Percentiles rank a stretch among this genome's conserved stretches.
phyloP scores from a whole-genome alignment of 2,113 vertebrate species.

The Sphaerodactylus townsendi region DNA sequence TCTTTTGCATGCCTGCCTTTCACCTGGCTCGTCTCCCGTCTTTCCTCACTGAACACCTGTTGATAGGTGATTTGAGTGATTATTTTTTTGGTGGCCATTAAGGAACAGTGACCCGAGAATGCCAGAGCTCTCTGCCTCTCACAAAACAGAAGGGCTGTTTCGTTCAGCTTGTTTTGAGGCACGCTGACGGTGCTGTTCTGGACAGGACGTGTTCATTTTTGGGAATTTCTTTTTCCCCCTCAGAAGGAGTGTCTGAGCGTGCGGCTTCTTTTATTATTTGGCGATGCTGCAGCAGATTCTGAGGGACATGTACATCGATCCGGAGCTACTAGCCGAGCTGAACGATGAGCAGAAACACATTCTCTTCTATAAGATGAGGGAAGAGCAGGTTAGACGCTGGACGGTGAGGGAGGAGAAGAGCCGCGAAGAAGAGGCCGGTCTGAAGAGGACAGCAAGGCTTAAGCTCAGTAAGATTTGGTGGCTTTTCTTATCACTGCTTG shows the following conservation, averaged over 20 bases:
- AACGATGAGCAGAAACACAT: conserved; percentile 87
- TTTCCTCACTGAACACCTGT: conserved; percentile 26
- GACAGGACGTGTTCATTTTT: background rate
- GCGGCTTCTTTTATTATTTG: background rate
- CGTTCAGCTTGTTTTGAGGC: conserved; percentile 26
- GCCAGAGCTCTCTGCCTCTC: conserved; percentile 8
- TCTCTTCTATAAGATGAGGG: conserved; percentile 88
- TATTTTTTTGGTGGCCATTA: conserved; percentile 4
- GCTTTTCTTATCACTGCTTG: background rate
- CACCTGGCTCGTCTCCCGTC: conserved; percentile 8
- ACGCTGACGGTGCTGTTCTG: background rate
- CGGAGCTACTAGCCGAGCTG: conserved; percentile 83
- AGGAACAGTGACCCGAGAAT: conserved; percentile 29
- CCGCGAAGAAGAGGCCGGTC: conserved; percentile 54
- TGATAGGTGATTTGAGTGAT: conserved; percentile 51
- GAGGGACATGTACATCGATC: conserved; percentile 84
- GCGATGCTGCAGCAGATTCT: conserved; percentile 86
- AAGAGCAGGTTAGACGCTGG: conserved; percentile 88
- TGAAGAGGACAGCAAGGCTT: conserved; percentile 58
- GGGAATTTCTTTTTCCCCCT: background rate
- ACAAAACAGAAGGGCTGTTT: conserved; percentile 31
- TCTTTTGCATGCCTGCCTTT: background rate
- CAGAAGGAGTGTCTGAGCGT: background rate
- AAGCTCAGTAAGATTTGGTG: conserved; percentile 71
- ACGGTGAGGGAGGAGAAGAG: conserved; percentile 74